A percentile compares a stretch with the other conserved stretches of the same genome.
Evolutionary conservation across 2,113 vertebrate genomes (phyloP).

Genomic region (Neoarius graeffei): DNA sequence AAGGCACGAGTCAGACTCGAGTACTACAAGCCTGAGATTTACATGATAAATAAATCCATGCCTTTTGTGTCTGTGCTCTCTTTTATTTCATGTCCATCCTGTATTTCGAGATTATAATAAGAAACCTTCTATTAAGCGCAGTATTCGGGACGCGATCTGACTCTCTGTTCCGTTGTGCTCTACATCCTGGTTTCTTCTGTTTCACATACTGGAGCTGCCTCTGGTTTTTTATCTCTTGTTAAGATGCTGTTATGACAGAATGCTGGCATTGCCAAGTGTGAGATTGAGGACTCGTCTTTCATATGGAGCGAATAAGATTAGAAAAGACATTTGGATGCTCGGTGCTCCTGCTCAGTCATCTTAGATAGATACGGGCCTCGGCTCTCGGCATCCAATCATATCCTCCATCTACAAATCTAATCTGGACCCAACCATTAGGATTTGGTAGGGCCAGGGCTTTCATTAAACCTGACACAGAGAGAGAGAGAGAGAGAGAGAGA

Average conservation of each 20-base stretch:
- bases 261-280: neutral
- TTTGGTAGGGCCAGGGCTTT: neutral
- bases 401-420: constrained; percentile 21
- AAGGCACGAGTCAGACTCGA: too few species aligned
- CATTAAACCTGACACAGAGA: neutral
- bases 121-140: too few species aligned
- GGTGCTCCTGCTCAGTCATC: neutral
- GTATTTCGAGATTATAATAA: neutral
- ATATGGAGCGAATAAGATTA: neutral
- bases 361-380: neutral
- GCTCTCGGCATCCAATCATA: constrained; percentile 13
- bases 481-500: constrained; percentile 10
- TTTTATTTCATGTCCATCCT: neutral
- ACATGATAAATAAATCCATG: neutral
- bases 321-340: constrained; percentile 4
- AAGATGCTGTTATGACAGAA: neutral
- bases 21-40: too few species aligned
- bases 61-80: neutral
- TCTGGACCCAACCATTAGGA: constrained; percentile 25
- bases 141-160: neutral
- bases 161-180: neutral
- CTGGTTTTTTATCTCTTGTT: neutral
- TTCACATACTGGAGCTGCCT: neutral
- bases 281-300: neutral
- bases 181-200: neutral